These are phyloP conservation scores for Rosalia funebris DNA, from an alignment of 2,888 invertebrate species.

Conservation along the genomic window DNA sequence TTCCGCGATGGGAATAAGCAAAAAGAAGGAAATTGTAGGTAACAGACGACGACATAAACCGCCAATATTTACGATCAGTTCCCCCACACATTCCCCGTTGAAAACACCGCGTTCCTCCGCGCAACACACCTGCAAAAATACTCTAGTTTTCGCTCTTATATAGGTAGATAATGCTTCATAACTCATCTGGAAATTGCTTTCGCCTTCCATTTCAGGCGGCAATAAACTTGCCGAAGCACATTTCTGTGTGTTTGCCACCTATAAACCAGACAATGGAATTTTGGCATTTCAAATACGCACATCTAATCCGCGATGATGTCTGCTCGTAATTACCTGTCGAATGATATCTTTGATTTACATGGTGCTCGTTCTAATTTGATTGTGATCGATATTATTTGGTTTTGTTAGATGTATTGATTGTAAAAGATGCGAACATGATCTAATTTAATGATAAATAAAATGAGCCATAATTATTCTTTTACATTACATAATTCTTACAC, in stretches of 20 bases:
- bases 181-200: slow-evolving; percentile 64
- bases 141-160: slow-evolving; percentile 61
- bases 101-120: slow-evolving; percentile 56
- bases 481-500: no score
- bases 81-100: slow-evolving; percentile 55
- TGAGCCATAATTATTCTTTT: no score
- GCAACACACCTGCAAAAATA: slow-evolving; percentile 64
- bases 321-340: slow-evolving; percentile 12
- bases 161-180: slow-evolving; percentile 65
- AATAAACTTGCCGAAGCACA: slow-evolving; percentile 62
- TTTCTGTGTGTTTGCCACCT: slow-evolving; percentile 56
- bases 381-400: no score
- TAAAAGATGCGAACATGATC: no score
- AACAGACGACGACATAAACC: slow-evolving; percentile 64
- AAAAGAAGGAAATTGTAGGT: slow-evolving; percentile 54
- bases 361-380: no score
- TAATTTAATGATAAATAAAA: no score
- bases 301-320: slow-evolving; percentile 19
- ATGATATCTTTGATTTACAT: slow-evolving; percentile 20
- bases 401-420: no score
- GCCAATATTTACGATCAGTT: slow-evolving; percentile 65
- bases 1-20: slow-evolving; percentile 7
- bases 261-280: slow-evolving; percentile 55
- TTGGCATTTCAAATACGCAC: slow-evolving; percentile 40
- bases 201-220: slow-evolving; percentile 63